A percentile compares a stretch with the other conserved stretches of the same genome.
Conservation (phyloP, 2,888 invertebrate genomes). For the Tenthredo livida region DNA sequence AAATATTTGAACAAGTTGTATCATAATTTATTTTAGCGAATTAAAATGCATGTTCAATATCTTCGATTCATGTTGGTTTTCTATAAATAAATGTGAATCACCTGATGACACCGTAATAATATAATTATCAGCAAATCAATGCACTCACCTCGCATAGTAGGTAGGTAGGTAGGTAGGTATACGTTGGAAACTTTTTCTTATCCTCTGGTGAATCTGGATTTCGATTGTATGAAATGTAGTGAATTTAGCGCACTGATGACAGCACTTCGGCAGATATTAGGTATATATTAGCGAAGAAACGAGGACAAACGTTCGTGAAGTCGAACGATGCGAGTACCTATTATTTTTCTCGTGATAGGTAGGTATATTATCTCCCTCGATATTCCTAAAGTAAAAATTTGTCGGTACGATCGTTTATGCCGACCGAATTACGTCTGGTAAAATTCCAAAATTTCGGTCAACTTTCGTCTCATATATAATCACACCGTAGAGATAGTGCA, state of each 20-base stretch:
- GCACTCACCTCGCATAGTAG: constrained; percentile 4
- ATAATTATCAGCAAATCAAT: neutral
- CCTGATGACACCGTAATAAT: neutral
- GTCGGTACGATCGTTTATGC: neutral
- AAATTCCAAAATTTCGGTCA: constrained; percentile 7
- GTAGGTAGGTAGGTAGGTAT: neutral
- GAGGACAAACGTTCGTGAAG: too few relatives aligned
- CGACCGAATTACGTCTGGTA: neutral
- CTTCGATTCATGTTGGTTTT: too few relatives aligned
- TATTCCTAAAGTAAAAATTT: neutral
- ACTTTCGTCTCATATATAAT: constrained; percentile 6
- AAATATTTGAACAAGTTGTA: too few relatives aligned
- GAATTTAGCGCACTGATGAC: neutral
- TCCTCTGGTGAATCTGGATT: neutral
- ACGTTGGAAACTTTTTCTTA: neutral
- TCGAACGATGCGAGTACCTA: too few relatives aligned
- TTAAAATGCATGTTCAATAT: too few relatives aligned
- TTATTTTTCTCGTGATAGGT: too few relatives aligned
- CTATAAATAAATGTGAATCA: too few relatives aligned
- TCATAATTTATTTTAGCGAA: too few relatives aligned
- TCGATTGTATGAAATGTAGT: neutral
- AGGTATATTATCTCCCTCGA: neutral
- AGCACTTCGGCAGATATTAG: neutral
- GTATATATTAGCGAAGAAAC: neutral
- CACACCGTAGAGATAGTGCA: neutral